Percentiles rank a stretch among this genome's conserved stretches.
Evolutionary conservation across 2,888 invertebrate species (phyloP).

Genomic region (Diaprepes abbreviatus): DNA sequence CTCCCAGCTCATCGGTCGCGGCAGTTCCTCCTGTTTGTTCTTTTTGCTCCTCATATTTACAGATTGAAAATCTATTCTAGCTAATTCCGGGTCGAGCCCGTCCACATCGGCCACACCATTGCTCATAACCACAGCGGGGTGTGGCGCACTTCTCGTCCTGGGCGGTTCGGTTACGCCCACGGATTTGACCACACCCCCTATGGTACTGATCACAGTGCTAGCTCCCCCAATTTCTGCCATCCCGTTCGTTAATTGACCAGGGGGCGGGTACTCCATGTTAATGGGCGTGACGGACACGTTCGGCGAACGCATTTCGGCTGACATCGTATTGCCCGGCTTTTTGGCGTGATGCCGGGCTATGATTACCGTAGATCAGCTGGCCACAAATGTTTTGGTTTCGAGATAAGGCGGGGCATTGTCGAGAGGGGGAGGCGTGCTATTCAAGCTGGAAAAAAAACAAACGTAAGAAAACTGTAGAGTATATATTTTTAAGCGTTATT

Average conservation of each 20-base stretch:
- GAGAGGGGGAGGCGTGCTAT: conserved; percentile 29
- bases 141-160: conserved; percentile 55
- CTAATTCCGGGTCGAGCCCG: conserved; percentile 85
- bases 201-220: conserved; percentile 38
- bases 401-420: conserved; percentile 43
- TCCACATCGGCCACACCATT: conserved; percentile 66
- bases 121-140: conserved; percentile 53
- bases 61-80: conserved; percentile 80
- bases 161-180: conserved; percentile 54
- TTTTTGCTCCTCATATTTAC: conserved; percentile 64
- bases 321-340: conserved; percentile 56
- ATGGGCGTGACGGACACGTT: conserved; percentile 88
- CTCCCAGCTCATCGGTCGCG: conserved; percentile 95
- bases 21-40: conserved; percentile 62
- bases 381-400: conserved; percentile 28
- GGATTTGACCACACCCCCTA: conserved; percentile 46
- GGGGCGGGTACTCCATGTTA: conserved; percentile 71
- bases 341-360: conserved; percentile 43
- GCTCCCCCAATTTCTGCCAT: conserved; percentile 18
- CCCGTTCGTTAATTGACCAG: conserved; percentile 49
- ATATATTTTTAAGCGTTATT: too few relatives aligned
- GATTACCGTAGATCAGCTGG: conserved; percentile 64
- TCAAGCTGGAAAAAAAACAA: conserved; percentile 28
- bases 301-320: conserved; percentile 66
- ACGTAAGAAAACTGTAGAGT: too few relatives aligned